phyloP scores from a whole-genome alignment of 2,888 invertebrate genomes.

The Trypoxylon attenuatum region DNA sequence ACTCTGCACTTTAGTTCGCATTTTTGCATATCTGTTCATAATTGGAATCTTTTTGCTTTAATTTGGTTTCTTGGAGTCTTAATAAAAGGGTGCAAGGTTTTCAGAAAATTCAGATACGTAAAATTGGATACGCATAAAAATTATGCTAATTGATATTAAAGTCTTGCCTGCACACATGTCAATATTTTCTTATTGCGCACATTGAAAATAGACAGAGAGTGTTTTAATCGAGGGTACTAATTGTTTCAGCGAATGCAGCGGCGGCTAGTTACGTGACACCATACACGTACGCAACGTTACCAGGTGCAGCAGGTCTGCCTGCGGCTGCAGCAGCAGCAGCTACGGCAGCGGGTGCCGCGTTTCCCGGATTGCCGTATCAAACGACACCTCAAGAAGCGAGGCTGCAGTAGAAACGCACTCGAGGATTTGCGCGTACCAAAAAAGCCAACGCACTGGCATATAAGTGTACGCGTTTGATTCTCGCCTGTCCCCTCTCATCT shows the following conservation, averaged over 20 bases:
- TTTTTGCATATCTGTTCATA: too few species aligned
- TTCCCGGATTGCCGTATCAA: constrained; percentile 81
- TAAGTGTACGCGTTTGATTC: background rate
- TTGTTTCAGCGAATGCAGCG: constrained; percentile 73
- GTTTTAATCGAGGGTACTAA: too few species aligned
- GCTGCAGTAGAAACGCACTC: constrained; percentile 79
- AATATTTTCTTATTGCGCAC: too few species aligned
- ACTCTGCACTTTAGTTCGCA: too few species aligned
- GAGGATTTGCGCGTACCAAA: background rate
- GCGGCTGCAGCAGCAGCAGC: constrained; percentile 75
- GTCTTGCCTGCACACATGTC: too few species aligned
- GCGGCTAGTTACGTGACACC: constrained; percentile 85
- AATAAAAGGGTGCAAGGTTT: too few species aligned
- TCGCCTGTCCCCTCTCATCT: background rate
- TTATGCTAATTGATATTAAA: too few species aligned
- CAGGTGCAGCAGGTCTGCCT: constrained; percentile 78
- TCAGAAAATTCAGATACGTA: too few species aligned
- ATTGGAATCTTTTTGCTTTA: too few species aligned
- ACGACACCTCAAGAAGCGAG: constrained; percentile 85
- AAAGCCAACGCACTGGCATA: background rate
- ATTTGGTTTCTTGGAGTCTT: too few species aligned
- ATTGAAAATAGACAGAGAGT: too few species aligned
- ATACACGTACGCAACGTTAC: constrained; percentile 83
- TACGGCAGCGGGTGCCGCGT: constrained; percentile 76
- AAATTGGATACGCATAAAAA: too few species aligned